Conservation (phyloP, 2,888 invertebrate species). For the Ypsolopha scabrella region DNA sequence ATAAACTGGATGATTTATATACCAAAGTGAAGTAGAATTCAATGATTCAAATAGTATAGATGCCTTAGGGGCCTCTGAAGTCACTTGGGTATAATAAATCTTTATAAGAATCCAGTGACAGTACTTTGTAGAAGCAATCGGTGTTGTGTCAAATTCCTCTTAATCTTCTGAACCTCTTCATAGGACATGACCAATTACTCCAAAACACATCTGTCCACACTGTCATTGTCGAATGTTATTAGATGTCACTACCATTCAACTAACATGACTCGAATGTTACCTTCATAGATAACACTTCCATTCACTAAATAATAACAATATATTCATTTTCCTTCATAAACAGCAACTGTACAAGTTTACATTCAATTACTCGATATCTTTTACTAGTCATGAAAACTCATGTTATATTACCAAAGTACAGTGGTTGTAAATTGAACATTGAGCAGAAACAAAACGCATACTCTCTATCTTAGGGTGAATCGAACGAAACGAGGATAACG, state of each 20-base stretch:
- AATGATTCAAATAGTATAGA: no score
- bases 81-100: no score
- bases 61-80: no score
- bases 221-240: constrained; percentile 30
- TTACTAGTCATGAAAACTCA: background rate
- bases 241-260: constrained; percentile 29
- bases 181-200: constrained; percentile 23
- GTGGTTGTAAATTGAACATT: constrained; percentile 39
- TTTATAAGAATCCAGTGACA: background rate
- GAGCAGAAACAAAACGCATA: constrained; percentile 37
- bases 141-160: constrained; percentile 33
- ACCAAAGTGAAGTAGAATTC: no score
- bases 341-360: constrained; percentile 28
- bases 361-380: background rate
- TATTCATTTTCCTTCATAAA: constrained; percentile 26
- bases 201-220: constrained; percentile 33
- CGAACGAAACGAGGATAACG: constrained; percentile 96
- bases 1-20: no score
- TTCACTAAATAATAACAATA: constrained; percentile 34
- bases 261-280: constrained; percentile 27
- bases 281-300: constrained; percentile 45
- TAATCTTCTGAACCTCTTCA: constrained; percentile 22
- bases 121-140: constrained; percentile 31
- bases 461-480: constrained; percentile 75
- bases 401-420: constrained; percentile 12